Conservation (phyloP, 2,797 vertebrate genomes). For the Catharus ustulatus region DNA sequence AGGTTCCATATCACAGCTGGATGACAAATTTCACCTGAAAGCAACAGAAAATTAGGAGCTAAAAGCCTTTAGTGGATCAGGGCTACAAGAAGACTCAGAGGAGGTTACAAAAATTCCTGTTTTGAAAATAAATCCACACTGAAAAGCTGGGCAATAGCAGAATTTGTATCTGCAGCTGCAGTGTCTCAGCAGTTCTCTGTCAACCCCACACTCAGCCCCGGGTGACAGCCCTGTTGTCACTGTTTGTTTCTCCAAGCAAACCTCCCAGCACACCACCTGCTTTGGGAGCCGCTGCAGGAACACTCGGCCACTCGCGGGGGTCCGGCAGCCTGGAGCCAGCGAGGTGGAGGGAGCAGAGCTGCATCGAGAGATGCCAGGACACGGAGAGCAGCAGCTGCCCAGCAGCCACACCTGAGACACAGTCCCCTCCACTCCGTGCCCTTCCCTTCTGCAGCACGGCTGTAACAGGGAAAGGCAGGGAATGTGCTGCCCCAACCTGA, state of each 20-base stretch:
- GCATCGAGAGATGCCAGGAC: neutral
- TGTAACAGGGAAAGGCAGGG: accelerated
- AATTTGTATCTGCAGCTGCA: neutral
- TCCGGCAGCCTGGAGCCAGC: accelerated
- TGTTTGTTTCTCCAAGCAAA: neutral
- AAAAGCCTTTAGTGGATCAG: neutral
- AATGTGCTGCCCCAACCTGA: accelerated
- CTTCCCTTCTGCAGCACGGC: neutral
- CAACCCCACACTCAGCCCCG: neutral
- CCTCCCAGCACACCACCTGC: neutral
- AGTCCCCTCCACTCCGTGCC: accelerated
- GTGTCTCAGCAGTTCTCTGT: neutral
- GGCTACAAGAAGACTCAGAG: neutral
- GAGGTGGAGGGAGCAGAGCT: neutral
- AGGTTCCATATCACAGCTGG: neutral
- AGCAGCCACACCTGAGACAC: neutral
- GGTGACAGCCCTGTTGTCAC: neutral
- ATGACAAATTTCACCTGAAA: neutral
- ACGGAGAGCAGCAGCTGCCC: neutral
- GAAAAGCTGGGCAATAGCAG: neutral
- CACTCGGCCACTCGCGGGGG: accelerated
- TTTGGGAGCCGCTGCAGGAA: accelerated
- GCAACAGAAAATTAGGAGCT: neutral
- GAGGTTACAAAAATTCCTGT: neutral
- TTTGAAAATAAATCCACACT: neutral